Percentiles rank a stretch among this genome's conserved stretches.
phyloP scores from a whole-genome alignment of 1,140 invertebrate genomes.

The Periplaneta americana region DNA sequence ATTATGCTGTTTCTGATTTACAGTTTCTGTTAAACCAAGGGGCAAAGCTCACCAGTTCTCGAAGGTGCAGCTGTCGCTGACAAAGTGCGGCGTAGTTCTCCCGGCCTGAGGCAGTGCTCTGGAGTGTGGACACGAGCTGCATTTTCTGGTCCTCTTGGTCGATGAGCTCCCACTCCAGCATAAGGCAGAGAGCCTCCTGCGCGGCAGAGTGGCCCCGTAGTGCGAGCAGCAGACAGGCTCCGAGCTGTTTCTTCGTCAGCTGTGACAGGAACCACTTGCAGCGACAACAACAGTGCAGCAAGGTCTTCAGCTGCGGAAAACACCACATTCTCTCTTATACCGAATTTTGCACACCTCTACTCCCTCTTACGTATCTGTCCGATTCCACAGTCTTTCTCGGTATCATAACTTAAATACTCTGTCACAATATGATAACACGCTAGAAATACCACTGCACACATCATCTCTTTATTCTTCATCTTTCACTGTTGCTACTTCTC shows the following conservation, averaged over 20 bases:
- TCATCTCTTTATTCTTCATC: too few species aligned
- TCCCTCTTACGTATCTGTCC: too few species aligned
- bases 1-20: too few species aligned
- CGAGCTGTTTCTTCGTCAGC: slow-evolving; percentile 61
- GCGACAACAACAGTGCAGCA: slow-evolving; percentile 71
- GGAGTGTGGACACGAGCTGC: slow-evolving; percentile 76
- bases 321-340: too few species aligned
- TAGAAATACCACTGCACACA: too few species aligned
- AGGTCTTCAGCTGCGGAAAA: slow-evolving; percentile 55
- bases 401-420: too few species aligned
- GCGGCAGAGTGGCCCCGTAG: slow-evolving; percentile 63
- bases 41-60: slow-evolving; percentile 70
- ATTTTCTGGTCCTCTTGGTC: slow-evolving; percentile 60
- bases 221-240: slow-evolving; percentile 68
- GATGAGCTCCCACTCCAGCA: slow-evolving; percentile 74
- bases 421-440: too few species aligned
- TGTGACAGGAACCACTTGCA: slow-evolving; percentile 70
- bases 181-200: slow-evolving; percentile 68
- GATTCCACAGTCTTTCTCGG: too few species aligned
- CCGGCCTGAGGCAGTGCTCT: slow-evolving; percentile 65
- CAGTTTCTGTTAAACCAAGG: too few species aligned
- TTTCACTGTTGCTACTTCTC: too few species aligned
- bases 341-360: too few species aligned
- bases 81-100: slow-evolving; percentile 67
- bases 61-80: slow-evolving; percentile 67